Evolutionary conservation across 2,113 vertebrate genomes (phyloP), one percentile per base, ranked within the genome.

Genomic region (Nymphicus hollandicus): DNA sequence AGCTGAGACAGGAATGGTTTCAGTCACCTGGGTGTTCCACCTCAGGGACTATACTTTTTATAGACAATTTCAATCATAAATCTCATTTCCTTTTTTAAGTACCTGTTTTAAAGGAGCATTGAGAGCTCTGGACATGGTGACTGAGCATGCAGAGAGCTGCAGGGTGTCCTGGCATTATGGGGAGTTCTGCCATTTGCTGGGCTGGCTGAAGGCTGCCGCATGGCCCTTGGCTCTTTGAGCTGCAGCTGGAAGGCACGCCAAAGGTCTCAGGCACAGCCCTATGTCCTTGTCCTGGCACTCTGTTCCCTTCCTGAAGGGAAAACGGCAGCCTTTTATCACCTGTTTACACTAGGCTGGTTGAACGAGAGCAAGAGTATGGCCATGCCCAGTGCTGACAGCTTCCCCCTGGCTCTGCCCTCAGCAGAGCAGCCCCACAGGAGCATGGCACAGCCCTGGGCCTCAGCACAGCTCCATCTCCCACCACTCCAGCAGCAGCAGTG

Each of bases 201-300:
- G 56, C 37, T 17, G 29, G 17, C 39, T 28, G 12, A 52, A 70
- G 39, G 39, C 73, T 28, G 25, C 11, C 2, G 9, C 71, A 37
- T 10, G 15, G 47, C n/a, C 27, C 83, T 50, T 0, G 1, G 31
- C 43, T 44, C 46, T 27, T 37, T 13, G 25, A 60, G 41, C 29
- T 0, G 2, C 28, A 12, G 43, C 23, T 55, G 47, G 52, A 37
- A 68, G n/a, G 29, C 9, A 2, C 6, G 0, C 11, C 0, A 0
- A 64, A 83, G 43, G 52, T 29, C 53, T 37, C 6, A 1, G 33
- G 63, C 70, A 74, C 74, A 53, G 80, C 8, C 39, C 3, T n/a
- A 10, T 28, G 64, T n/a, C 16, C 56, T 1, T 74, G 50, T 88
- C 27, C 83, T 80, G 0, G 3, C 0, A 9, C 63, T 61, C 78